These are phyloP conservation scores for Chondrosia reniformis DNA, from an alignment of 37 sponge, comb jelly and placozoan genomes.

Conservation along the genomic window DNA sequence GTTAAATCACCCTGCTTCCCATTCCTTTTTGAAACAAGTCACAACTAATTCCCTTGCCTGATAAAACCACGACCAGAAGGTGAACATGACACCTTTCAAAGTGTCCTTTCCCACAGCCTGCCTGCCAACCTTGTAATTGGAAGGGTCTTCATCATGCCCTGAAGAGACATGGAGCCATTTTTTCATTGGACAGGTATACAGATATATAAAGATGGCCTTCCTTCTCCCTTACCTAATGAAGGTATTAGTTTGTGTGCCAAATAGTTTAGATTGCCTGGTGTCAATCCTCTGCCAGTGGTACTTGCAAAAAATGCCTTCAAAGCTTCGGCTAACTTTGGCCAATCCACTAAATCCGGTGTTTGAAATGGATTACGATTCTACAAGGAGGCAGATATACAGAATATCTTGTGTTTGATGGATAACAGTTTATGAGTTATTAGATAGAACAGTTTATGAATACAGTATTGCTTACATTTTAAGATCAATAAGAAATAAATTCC, in stretches of 20 bases:
- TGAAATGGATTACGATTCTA: constrained; percentile 1
- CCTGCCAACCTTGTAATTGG: constrained; percentile 24
- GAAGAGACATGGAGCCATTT: not conserved
- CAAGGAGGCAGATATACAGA: not conserved
- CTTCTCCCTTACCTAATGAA: constrained; percentile 29
- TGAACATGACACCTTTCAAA: constrained; percentile 58
- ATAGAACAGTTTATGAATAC: too few species aligned
- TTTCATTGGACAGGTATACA: constrained; percentile 24
- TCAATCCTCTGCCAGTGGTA: constrained; percentile 73
- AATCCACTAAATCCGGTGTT: constrained; percentile 52
- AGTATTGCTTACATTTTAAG: too few species aligned
- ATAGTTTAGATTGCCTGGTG: constrained; percentile 71
- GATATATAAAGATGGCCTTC: constrained; percentile 3
- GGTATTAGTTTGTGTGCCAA: constrained; percentile 64
- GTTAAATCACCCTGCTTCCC: constrained; percentile 79
- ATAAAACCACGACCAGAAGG: constrained; percentile 99
- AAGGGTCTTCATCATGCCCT: constrained; percentile 54
- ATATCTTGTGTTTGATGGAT: too few species aligned
- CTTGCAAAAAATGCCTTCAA: constrained; percentile 70
- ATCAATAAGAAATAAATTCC: too few species aligned
- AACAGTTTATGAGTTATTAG: too few species aligned
- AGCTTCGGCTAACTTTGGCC: constrained; percentile 64
- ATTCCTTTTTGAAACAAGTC: constrained; percentile 75
- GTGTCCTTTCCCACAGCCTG: constrained; percentile 57
- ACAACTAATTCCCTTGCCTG: constrained; percentile 85